Evolutionary conservation across 2,113 vertebrate genomes (phyloP), one percentile per base, ranked within the genome.

Genomic region (Hoplias malabaricus): DNA sequence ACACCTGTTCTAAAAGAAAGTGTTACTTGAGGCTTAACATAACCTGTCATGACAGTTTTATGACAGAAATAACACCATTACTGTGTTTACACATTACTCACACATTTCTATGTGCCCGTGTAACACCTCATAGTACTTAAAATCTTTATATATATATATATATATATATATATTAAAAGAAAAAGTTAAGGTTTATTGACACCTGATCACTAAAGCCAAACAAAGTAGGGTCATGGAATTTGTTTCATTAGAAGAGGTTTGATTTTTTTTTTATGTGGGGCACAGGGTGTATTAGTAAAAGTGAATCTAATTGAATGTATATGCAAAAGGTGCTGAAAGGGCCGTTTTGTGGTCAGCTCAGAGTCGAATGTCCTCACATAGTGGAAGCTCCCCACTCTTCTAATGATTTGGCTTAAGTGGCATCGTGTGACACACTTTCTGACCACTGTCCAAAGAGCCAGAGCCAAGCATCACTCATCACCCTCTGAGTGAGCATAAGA

Each of bases 381-480:
- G n/a, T 31, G 11, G 36, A 78, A 33, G 21, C 23, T 63, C 33
- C 13, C 21, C 61, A 19, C 56, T 69, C 53, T 56, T 50, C 42
- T 76, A 81, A 81, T 69, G 72, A 75, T 67, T 43, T 75, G 80
- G 80, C 62, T 23, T 40, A 70, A 80, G 73, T 83, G 85, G 84
- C 74, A 85, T 85, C 42, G 63, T 77, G 85, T 87, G 85, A 86
- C 71, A 85, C 86, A 85, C 82, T 80, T 80, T 78, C 81, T 85
- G 83, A 90, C 86, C 87, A 79, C 85, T 82, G 87, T 89, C 90
- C 90, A 92, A 90, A 79, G 86, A 88, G 86, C 73, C 71, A 14
- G 77, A 87, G 88, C 91, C 90, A 92, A 88, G 85, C 88, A 89
- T 89, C 89, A 90, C 83, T 91, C 87, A 87, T 87, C 87, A 77